Base-by-base conservation (phyloP, 1,140 invertebrate species). In the Pogonomyrmex barbatus region DNA sequence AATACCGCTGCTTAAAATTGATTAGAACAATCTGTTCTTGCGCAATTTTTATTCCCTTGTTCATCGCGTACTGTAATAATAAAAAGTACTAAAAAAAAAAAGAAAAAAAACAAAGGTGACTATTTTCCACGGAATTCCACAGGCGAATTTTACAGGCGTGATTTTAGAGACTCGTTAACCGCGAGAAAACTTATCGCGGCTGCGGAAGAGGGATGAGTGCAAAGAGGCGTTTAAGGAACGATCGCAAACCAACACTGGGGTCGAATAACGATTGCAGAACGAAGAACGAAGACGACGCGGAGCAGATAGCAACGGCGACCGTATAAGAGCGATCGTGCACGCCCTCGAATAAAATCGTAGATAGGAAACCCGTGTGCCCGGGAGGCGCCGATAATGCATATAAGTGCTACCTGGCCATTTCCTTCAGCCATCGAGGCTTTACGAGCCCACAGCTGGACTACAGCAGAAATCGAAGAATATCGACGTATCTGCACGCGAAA, bases 261-360 rank as follows among this genome's bases (percentile, higher is more conserved):
- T 47, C 67, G 52, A 60, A 83, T 54, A 45, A 83, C 42, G 67
- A 79, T 42, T 47, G 79, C 65, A 30, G 54, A 83, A 83, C 67
- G 79, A 83, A 73, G 42, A 24, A 24, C 24, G 24, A 47, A 60
- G 65, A 47, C 78, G 47, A 68, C 77, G 79, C 45, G 42, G 68
- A 56, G 54, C 54, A 60, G 67, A 83, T 82, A 82, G 67, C 47
- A 67, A 58, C 60, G 39, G 79, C 79, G 68, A 82, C 68, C 17
- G n/a, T 83, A 30, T 73, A 50, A 83, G 54, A 60, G 54, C 54
- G 79, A 73, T 73, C 54, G 54, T 83, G 68, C 68, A 83, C 68
- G 68, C 52, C 56, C 79, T 58, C 79, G 17, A 82, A 82, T 83
- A 83, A 83, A 83, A 75, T 73, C 54, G 79, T 56, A 83, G 79